A percentile compares a stretch with the other conserved stretches of the same genome.
Evolutionary conservation across 2,113 vertebrate genomes (phyloP).

Genomic region (Bubo blakistoni): DNA sequence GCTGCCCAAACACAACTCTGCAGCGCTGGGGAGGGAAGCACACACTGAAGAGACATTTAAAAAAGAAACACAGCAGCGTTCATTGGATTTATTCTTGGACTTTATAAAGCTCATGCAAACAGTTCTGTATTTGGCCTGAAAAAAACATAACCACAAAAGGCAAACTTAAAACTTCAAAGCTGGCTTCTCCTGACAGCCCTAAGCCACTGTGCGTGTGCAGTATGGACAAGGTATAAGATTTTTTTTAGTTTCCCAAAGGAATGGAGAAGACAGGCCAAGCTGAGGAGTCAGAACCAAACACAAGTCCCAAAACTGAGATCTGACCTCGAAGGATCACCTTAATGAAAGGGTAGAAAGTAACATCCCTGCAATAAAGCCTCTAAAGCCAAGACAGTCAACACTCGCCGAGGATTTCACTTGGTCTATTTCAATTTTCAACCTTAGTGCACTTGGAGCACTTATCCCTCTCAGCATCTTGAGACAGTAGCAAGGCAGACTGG

Average conservation of each 20-base stretch:
- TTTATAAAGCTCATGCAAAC: background rate
- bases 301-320: background rate
- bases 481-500: background rate
- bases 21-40: background rate
- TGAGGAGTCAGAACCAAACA: background rate
- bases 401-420: background rate
- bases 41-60: background rate
- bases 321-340: background rate
- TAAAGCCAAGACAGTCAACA: background rate
- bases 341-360: background rate
- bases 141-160: background rate
- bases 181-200: background rate
- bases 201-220: background rate
- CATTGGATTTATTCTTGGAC: background rate
- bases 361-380: background rate
- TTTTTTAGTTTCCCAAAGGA: background rate
- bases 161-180: background rate
- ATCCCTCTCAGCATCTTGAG: background rate
- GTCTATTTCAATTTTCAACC: background rate
- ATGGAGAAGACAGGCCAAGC: background rate
- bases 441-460: background rate
- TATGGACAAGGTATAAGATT: background rate
- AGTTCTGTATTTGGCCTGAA: background rate
- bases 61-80: background rate
- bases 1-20: background rate